Evolutionary conservation across 1,140 invertebrate genomes (phyloP).

Genomic region (Eupeodes corollae): DNA sequence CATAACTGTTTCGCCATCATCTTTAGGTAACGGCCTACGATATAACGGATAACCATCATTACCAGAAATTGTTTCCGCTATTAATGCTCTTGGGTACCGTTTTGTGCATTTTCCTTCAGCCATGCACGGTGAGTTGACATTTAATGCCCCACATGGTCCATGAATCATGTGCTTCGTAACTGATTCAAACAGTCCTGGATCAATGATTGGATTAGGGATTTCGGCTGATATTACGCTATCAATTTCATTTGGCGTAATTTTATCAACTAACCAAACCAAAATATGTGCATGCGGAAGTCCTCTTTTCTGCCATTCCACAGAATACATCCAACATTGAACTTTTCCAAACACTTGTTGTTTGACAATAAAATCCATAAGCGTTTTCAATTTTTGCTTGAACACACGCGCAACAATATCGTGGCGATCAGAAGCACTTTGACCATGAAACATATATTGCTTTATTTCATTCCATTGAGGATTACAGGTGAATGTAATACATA

Average conservation of each 20-base stretch:
- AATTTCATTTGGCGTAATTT: conserved; percentile 34
- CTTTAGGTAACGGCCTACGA: conserved; percentile 6
- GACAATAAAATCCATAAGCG: conserved; percentile 21
- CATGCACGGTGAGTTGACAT: conserved; percentile 35
- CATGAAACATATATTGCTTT: conserved; percentile 17
- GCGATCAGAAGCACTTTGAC: conserved; percentile 15
- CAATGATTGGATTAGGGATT: conserved; percentile 39
- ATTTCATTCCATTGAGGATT: conserved; percentile 42
- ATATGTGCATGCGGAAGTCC: conserved; percentile 41
- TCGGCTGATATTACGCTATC: conserved; percentile 43
- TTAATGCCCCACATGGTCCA: conserved; percentile 41
- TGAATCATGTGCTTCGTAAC: conserved; percentile 42
- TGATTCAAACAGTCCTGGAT: conserved; percentile 36
- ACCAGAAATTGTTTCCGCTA: conserved; percentile 20
- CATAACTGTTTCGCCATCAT: conserved; percentile 26
- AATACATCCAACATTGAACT: conserved; percentile 35
- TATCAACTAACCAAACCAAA: conserved; percentile 37
- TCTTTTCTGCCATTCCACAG: conserved; percentile 41
- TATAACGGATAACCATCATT: conserved; percentile 38
- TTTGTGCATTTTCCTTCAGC: too few relatives aligned
- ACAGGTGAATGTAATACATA: conserved; percentile 38
- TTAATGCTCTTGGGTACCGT: conserved; percentile 16
- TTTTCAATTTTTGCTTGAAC: conserved; percentile 30
- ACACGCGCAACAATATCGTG: conserved; percentile 30
- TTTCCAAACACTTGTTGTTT: too few relatives aligned